A percentile compares a stretch with the other conserved stretches of the same genome.
Conservation (phyloP, 1,140 invertebrate genomes). For the Anastrepha ludens region DNA sequence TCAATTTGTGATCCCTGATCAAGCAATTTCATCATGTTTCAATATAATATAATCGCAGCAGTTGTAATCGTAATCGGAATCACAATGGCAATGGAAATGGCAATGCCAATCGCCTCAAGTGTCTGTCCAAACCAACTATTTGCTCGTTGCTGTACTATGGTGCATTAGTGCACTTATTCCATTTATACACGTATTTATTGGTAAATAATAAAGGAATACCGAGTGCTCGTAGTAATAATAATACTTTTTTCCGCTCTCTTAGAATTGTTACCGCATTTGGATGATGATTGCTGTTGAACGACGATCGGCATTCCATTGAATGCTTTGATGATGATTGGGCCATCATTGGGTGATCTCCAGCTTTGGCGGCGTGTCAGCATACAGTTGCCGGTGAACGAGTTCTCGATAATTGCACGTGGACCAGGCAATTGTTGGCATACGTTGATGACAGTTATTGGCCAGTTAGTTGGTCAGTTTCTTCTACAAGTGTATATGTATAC, state of each 20-base stretch:
- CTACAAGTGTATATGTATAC: neutral
- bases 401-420: conserved; percentile 36
- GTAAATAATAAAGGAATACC: conserved; percentile 40
- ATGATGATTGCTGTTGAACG: neutral
- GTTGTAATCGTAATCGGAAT: conserved; percentile 30
- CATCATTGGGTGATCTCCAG: conserved; percentile 36
- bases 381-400: conserved; percentile 7
- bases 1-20: conserved; percentile 73
- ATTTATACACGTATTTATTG: conserved; percentile 53
- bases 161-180: conserved; percentile 32
- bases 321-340: conserved; percentile 28
- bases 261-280: conserved; percentile 42
- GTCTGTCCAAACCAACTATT: neutral
- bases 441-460: conserved; percentile 50
- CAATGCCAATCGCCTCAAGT: conserved; percentile 6
- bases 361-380: conserved; percentile 13
- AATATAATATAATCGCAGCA: conserved; percentile 45
- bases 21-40: conserved; percentile 64
- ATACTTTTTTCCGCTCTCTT: conserved; percentile 51
- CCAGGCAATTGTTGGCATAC: conserved; percentile 47
- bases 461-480: conserved; percentile 27
- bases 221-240: neutral
- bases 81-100: neutral
- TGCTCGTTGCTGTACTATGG: neutral
- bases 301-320: conserved; percentile 29